Conservation (phyloP, 2,797 vertebrate genomes). For the Cuniculus paca region DNA sequence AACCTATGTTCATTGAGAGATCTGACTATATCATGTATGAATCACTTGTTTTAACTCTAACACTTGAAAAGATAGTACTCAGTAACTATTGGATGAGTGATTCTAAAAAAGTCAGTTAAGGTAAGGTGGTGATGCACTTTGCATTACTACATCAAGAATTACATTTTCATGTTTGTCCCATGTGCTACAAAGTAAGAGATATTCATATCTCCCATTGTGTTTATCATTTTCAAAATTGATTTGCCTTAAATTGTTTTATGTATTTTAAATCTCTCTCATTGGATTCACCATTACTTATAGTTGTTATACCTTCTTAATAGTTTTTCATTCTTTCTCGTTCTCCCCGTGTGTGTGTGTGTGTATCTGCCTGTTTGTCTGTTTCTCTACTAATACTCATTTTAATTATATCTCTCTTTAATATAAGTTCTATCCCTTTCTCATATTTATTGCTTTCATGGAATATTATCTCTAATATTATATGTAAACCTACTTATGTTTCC, state of each 20-base stretch:
- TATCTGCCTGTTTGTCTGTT: background rate
- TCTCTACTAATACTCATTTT: background rate
- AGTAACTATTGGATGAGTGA: background rate
- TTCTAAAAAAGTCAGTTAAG: background rate
- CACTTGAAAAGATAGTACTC: background rate
- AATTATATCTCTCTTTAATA: background rate
- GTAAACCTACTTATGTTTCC: background rate
- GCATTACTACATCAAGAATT: background rate
- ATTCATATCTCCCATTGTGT: background rate
- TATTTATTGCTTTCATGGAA: background rate
- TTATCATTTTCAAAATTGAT: background rate
- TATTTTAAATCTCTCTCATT: background rate
- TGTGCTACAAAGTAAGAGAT: background rate
- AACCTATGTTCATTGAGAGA: background rate
- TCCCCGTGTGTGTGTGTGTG: background rate
- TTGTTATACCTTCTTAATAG: background rate
- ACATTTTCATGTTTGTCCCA: background rate
- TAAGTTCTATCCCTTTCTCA: background rate
- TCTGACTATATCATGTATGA: background rate
- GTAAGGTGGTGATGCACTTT: background rate
- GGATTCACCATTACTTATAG: background rate
- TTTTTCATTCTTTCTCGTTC: background rate
- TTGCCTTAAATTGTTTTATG: background rate
- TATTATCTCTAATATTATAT: background rate
- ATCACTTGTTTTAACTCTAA: background rate